Conservation (phyloP, 1,140 invertebrate species). For the Trinorchestia longiramus region DNA sequence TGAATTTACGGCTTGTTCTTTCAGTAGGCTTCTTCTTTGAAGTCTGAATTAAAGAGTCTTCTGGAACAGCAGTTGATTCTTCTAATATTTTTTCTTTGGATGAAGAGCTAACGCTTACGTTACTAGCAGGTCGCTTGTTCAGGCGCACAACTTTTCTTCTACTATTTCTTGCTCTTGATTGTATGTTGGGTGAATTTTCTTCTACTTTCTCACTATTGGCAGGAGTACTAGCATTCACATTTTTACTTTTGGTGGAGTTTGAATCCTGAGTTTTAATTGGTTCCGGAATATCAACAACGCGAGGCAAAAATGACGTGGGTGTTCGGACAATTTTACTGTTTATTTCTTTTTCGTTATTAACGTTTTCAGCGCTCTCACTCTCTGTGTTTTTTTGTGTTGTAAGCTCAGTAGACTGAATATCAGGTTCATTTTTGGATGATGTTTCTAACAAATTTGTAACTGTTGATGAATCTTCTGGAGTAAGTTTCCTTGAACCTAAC, state of each 20-base stretch:
- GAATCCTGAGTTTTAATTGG: neutral
- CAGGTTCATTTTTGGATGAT: neutral
- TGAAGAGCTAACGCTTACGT: neutral
- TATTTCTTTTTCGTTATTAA: neutral
- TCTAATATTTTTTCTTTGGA: neutral
- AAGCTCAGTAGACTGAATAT: neutral
- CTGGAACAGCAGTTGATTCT: neutral
- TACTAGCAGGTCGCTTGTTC: slow-evolving; percentile 7
- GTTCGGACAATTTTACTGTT: neutral
- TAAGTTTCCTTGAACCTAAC: neutral
- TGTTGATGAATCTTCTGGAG: neutral
- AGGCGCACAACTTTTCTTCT: slow-evolving; percentile 29
- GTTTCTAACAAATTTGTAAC: neutral
- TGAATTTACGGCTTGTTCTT: neutral
- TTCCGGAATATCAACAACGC: neutral
- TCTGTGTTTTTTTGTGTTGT: neutral
- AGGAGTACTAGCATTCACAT: neutral
- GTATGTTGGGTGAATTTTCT: neutral
- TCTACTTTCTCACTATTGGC: neutral
- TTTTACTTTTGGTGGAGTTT: neutral
- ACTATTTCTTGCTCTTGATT: neutral
- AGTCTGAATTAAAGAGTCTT: neutral
- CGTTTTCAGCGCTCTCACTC: neutral
- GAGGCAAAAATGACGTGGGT: neutral
- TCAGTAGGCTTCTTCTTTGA: neutral